Evolutionary conservation across 1,140 invertebrate genomes (phyloP), one percentile per base, ranked within the genome.

Genomic region (Cydia strobilella): DNA sequence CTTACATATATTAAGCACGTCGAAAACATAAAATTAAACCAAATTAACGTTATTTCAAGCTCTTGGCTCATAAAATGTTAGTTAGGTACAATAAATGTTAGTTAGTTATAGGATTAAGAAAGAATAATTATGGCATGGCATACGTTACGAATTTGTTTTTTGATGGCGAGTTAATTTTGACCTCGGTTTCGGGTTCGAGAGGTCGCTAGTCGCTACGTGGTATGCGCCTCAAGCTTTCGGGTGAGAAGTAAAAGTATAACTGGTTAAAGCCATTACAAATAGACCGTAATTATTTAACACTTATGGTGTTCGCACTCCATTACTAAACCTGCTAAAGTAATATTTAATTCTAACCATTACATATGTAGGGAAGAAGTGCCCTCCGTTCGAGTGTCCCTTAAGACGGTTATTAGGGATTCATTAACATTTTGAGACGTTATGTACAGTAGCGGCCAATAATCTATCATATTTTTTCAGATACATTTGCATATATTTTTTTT

Each of bases 81-180:
- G 35, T 39, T 39, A 39, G 35, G 35, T 39, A 39, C 7, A 39
- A 39, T 39, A 39, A 39, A 39, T 10, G 1, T 59, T 13, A 59
- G 7, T 59, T 23, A 23, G 51, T 4, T 0, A 20, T 20, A 59
- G 12, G 5, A 39, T 69, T 69, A 69, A 3, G 27, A 18, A 69
- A 18, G 15, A 27, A 31, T 31, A 27, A 31, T 39, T 35, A n/a
- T 39, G n/a, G n/a, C 18, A 18, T 42, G 9, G 31, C 18, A 13
- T 27, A 69, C 65, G 31, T 39, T 42, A 39, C 31, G 31, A 23
- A n/a, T n/a, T 69, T 69, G 65, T 39, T 35, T 15, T 66, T 69
- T 69, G 31, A 69, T 18, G 65, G 25, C 25, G 6, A 31, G 25
- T 69, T 69, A 42, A 69, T 35, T 69, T 69, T 69, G 65, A 69